A percentile compares a stretch with the other conserved stretches of the same genome.
These are phyloP conservation scores for Drosophila albomicans DNA, from an alignment of 1,140 invertebrate species.

Conservation along the genomic window DNA sequence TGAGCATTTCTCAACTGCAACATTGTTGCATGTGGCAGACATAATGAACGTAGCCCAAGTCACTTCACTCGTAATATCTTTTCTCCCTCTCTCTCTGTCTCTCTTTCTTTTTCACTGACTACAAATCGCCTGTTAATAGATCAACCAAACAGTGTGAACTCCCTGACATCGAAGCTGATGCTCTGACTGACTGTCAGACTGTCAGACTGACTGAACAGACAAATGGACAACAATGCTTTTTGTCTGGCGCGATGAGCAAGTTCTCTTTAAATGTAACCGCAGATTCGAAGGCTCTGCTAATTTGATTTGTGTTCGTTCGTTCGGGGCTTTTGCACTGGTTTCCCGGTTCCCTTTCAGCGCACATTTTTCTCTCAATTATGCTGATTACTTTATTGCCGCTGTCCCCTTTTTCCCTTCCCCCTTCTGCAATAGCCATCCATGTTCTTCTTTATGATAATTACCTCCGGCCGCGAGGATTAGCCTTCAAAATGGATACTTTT, in stretches of 20 bases:
- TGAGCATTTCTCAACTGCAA: conserved; percentile 74
- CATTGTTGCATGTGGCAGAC: conserved; percentile 74
- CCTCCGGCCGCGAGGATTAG: neutral
- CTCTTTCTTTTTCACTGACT: neutral
- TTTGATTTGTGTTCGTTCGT: conserved; percentile 37
- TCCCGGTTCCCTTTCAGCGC: conserved; percentile 6
- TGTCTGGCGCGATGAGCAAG: neutral
- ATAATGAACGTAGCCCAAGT: conserved; percentile 58
- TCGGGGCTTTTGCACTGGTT: neutral
- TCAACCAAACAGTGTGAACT: conserved; percentile 68
- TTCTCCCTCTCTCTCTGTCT: conserved; percentile 26
- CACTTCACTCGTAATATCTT: conserved; percentile 44
- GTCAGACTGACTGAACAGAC: neutral
- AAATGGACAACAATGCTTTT: conserved; percentile 4
- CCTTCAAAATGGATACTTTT: no score
- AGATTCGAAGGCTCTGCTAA: conserved; percentile 52
- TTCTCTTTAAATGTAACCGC: conserved; percentile 22
- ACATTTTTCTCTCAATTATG: conserved; percentile 3
- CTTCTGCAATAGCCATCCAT: neutral
- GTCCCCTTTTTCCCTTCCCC: no score
- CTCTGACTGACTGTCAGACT: conserved; percentile 4
- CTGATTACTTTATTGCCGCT: conserved; percentile 11
- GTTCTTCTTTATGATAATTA: conserved; percentile 22
- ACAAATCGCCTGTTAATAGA: conserved; percentile 65
- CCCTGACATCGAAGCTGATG: conserved; percentile 30